Conservation (phyloP, 1,140 invertebrate species). For the Trinorchestia longiramus region DNA sequence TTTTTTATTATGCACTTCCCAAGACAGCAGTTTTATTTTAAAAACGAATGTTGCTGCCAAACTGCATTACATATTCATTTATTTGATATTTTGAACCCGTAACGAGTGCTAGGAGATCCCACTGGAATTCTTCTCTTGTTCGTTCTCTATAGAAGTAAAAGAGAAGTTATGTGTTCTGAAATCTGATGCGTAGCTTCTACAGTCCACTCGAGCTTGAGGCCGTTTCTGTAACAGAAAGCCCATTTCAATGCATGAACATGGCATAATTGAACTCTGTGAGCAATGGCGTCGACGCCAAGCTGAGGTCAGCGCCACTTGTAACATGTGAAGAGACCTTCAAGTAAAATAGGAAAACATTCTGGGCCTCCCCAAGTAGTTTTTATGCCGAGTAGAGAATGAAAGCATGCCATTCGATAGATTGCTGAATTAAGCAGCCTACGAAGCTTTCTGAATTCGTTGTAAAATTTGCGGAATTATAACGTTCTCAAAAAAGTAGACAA, state of each 20-base stretch:
- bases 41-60: too few species aligned
- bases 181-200: background rate
- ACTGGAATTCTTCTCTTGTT: background rate
- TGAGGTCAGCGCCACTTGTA: constrained; percentile 5
- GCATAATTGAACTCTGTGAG: background rate
- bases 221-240: background rate
- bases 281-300: background rate
- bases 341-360: background rate
- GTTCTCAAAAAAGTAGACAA: background rate
- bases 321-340: background rate
- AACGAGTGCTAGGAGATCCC: background rate
- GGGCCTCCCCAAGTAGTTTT: background rate
- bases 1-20: too few species aligned
- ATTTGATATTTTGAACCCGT: background rate
- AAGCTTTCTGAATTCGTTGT: background rate
- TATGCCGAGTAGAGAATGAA: background rate
- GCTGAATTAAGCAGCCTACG: background rate
- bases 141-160: background rate
- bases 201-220: background rate
- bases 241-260: constrained; percentile 8
- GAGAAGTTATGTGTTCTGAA: background rate
- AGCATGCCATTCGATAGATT: background rate
- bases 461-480: background rate
- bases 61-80: too few species aligned
- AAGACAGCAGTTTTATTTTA: too few species aligned